phyloP scores from a whole-genome alignment of 1,140 invertebrate genomes.

The Drosophila littoralis region DNA sequence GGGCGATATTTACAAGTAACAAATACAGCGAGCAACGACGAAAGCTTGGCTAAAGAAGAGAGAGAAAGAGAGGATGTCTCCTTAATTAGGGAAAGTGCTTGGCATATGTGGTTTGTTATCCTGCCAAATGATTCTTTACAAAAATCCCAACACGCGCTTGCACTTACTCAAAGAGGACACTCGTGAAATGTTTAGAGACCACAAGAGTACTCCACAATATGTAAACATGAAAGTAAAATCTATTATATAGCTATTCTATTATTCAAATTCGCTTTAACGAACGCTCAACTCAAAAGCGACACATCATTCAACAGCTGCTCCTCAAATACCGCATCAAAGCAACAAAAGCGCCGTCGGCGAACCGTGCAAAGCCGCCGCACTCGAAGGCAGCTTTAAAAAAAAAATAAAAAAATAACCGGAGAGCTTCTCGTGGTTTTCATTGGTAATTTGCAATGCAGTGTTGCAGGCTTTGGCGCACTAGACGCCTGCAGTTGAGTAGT shows the following conservation, averaged over 20 bases:
- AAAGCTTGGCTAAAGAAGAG: neutral
- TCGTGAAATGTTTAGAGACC: conserved; percentile 6
- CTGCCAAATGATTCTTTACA: neutral
- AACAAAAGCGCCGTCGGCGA: conserved; percentile 23
- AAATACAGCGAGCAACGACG: no score
- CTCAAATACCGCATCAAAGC: conserved; percentile 38
- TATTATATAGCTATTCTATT: conserved; percentile 29
- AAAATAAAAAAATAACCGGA: conserved; percentile 14
- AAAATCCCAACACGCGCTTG: neutral
- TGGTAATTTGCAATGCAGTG: conserved; percentile 39
- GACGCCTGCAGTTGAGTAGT: conserved; percentile 53
- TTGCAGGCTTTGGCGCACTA: conserved; percentile 5
- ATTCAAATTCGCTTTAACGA: conserved; percentile 33
- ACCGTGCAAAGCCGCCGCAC: conserved; percentile 32
- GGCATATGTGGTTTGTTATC: neutral
- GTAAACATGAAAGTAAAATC: conserved; percentile 10
- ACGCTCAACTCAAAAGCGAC: neutral
- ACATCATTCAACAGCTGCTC: conserved; percentile 11
- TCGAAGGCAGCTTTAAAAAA: conserved; percentile 19
- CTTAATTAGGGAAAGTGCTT: neutral
- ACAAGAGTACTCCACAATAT: conserved; percentile 7
- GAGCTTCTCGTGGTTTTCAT: conserved; percentile 59
- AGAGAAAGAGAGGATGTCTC: neutral
- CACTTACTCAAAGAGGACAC: neutral
- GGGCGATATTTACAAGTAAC: no score